Base-by-base conservation (phyloP, 2,797 vertebrate species). In the Otolemur crassicaudatus region DNA sequence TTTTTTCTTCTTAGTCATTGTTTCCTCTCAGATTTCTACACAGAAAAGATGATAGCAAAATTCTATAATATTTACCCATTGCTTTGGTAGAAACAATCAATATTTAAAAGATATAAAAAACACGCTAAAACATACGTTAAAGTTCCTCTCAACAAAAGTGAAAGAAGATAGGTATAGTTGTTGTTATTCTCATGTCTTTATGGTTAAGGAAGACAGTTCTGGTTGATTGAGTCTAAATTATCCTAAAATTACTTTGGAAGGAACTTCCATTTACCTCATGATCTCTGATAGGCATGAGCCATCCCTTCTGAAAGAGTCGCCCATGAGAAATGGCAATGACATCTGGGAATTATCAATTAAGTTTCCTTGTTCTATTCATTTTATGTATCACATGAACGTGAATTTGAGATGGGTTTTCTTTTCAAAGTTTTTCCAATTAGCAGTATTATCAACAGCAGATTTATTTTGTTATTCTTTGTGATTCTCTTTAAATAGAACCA, bases 401-500 rank as follows among this genome's bases (percentile, higher is more conserved):
- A 88, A 93, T 65, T 93, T 87, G 63, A 89, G 19, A 27, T 83
- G 14, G 7, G 58, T 69, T 95, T 80, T 76, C n/a, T 82, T 87
- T 89, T 72, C 12, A 88, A n/a, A 7, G 81, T 87, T 94, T 94
- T 96, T 60, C 40, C 92, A 60, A 75, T 75, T 17, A 43, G 53
- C 10, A 70, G 14, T 90, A 40, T 43, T 63, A 63, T 94, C 58
- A 92, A 61, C 5, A 75, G 22, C 16, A 49, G 22, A 13, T 72
- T 81, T 56, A 82, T 70, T 90, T 81, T 82, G 7, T 75, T 61
- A 34, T 63, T 77, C 7, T 49, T 77, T 87, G 84, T 96, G 16
- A 58, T 94, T 82, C 73, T 11, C 80, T 82, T 89, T 93, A 89
- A 56, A 7, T 98, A 99, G 99, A 99, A 56, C 99, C 99, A 4